These are phyloP conservation scores for Chymomyza caudatula DNA, from an alignment of 2,888 invertebrate genomes.

Conservation along the genomic window DNA sequence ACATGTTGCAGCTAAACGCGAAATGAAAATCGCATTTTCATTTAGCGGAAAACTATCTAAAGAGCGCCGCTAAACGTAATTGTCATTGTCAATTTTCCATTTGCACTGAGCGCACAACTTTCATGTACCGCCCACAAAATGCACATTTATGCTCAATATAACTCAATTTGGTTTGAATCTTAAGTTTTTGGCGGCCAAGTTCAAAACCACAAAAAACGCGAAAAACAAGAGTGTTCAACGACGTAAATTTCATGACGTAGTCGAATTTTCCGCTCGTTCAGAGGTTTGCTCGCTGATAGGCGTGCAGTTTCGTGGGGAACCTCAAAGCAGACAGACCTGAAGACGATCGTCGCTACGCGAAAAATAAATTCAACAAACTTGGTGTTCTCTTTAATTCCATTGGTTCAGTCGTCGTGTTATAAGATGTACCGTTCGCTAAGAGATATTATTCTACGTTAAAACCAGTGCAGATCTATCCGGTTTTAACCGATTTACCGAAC, in stretches of 20 bases:
- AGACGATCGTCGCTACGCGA: slow-evolving; percentile 29
- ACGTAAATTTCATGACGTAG: slow-evolving; percentile 12
- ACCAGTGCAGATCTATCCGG: slow-evolving; percentile 46
- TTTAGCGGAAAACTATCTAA: neutral
- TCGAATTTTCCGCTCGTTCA: slow-evolving; percentile 43
- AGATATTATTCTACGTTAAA: neutral
- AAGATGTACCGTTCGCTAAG: slow-evolving; percentile 28
- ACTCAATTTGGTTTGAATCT: neutral
- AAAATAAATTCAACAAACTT: neutral
- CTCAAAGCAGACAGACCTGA: slow-evolving; percentile 60
- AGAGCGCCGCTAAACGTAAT: neutral
- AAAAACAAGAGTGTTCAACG: slow-evolving; percentile 15
- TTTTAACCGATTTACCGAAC: slow-evolving; percentile 12
- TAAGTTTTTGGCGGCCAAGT: slow-evolving; percentile 39
- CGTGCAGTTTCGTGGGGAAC: slow-evolving; percentile 60
- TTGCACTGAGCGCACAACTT: slow-evolving; percentile 11
- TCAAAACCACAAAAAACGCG: slow-evolving; percentile 50
- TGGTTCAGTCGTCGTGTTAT: slow-evolving; percentile 28
- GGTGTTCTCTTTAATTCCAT: neutral
- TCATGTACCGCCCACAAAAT: slow-evolving; percentile 12
- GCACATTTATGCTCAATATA: neutral
- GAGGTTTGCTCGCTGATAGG: slow-evolving; percentile 24
- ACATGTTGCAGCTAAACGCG: too few species aligned
- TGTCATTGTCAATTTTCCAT: neutral
- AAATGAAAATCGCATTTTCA: neutral